Evolutionary conservation across 2,113 vertebrate genomes (phyloP).

Genomic region (Bubo scandiacus): DNA sequence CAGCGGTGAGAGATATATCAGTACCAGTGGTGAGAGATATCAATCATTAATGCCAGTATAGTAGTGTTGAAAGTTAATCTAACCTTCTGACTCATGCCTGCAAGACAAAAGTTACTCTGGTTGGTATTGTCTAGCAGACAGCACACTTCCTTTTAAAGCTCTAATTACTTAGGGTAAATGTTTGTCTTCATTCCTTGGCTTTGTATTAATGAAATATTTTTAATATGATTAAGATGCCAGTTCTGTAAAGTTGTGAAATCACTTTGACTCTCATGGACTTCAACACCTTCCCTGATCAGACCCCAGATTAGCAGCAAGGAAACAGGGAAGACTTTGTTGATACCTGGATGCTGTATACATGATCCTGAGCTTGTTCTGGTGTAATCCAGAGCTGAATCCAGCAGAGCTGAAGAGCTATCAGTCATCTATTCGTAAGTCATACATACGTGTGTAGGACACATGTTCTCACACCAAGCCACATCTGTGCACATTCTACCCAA

Average conservation of each 20-base stretch:
- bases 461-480: background rate
- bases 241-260: background rate
- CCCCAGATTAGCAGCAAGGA: background rate
- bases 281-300: background rate
- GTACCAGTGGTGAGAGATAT: background rate
- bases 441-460: too few species aligned
- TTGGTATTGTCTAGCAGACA: background rate
- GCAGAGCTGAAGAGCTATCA: background rate
- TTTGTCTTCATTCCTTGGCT: background rate
- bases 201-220: background rate
- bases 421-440: background rate
- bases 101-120: background rate
- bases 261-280: background rate
- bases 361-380: background rate
- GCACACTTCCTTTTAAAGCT: background rate
- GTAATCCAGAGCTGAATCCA: background rate
- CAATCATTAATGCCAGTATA: background rate
- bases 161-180: background rate
- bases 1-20: too few species aligned
- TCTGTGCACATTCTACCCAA: background rate
- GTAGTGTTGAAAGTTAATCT: background rate
- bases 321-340: background rate
- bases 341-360: background rate
- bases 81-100: background rate
- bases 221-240: background rate